These are phyloP conservation scores for Hypomecis atomaria DNA, from an alignment of 2,888 invertebrate species.

Conservation along the genomic window DNA sequence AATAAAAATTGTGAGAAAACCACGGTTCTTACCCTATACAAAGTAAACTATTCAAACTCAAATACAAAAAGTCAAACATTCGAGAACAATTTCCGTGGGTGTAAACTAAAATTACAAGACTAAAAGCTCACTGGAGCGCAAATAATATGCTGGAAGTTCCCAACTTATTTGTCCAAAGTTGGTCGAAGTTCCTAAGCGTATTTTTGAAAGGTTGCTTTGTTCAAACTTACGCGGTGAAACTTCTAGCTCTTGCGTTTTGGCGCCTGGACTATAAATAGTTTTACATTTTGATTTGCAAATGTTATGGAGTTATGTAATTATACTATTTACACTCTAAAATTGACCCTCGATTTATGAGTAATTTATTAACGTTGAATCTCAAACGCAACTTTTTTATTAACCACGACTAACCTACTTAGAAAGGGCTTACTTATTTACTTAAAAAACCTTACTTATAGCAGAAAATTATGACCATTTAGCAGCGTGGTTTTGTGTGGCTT, in stretches of 20 bases:
- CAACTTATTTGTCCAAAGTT: conserved; percentile 40
- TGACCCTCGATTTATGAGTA: too few species aligned
- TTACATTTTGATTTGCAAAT: background rate
- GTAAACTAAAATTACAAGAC: conserved; percentile 28
- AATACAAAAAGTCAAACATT: background rate
- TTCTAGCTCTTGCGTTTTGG: conserved; percentile 35
- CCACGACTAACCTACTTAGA: too few species aligned
- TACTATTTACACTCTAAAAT: too few species aligned
- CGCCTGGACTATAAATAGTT: conserved; percentile 27
- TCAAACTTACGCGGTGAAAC: conserved; percentile 36
- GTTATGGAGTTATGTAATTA: too few species aligned
- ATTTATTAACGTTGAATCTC: too few species aligned
- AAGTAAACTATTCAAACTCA: background rate
- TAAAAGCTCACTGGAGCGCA: conserved; percentile 32
- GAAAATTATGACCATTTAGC: too few species aligned
- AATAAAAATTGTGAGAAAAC: too few species aligned
- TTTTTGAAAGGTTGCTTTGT: conserved; percentile 43
- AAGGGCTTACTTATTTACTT: too few species aligned
- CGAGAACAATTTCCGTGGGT: conserved; percentile 9
- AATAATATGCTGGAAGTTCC: conserved; percentile 39
- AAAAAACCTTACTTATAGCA: too few species aligned
- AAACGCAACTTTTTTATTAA: too few species aligned
- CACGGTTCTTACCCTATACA: too few species aligned
- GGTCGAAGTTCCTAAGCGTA: conserved; percentile 35
- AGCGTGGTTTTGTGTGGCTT: too few species aligned